A percentile compares a stretch with the other conserved stretches of the same genome.
These are phyloP conservation scores for Acleris holmiana DNA, from an alignment of 2,888 invertebrate genomes.

Conservation along the genomic window DNA sequence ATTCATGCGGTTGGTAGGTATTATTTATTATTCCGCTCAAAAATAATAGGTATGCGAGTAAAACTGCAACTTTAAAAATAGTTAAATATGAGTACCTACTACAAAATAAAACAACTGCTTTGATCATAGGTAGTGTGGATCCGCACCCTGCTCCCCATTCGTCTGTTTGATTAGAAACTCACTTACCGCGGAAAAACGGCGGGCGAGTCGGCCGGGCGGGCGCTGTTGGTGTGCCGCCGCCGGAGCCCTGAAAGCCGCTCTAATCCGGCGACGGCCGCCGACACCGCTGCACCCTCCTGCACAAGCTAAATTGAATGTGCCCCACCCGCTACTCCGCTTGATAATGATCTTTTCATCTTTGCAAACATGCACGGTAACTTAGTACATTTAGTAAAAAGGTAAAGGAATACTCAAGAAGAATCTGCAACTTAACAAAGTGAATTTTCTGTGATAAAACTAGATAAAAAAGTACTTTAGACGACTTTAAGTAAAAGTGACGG, in stretches of 20 bases:
- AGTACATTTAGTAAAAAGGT: no score
- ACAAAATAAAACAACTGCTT: background rate
- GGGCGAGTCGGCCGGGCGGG: conserved; percentile 4
- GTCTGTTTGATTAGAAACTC: conserved; percentile 27
- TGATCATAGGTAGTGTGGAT: background rate
- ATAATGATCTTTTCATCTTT: conserved; percentile 18
- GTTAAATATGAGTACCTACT: no score
- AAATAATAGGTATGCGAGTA: no score
- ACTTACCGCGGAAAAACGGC: conserved; percentile 19
- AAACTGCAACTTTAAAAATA: no score
- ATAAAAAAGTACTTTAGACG: no score
- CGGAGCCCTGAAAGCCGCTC: conserved; percentile 26
- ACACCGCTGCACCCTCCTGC: conserved; percentile 62
- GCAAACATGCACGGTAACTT: no score
- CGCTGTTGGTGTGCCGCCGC: conserved; percentile 23
- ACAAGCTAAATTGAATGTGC: conserved; percentile 67
- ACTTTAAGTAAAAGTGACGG: no score
- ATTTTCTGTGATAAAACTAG: no score
- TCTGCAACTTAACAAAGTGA: no score
- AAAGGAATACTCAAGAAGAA: no score
- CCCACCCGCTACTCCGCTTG: conserved; percentile 47
- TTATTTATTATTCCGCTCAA: no score
- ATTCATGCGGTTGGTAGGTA: no score
- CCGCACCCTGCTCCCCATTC: background rate
- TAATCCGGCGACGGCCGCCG: conserved; percentile 48